Conservation (phyloP, 2,888 invertebrate species). For the Spilosoma lubricipeda region DNA sequence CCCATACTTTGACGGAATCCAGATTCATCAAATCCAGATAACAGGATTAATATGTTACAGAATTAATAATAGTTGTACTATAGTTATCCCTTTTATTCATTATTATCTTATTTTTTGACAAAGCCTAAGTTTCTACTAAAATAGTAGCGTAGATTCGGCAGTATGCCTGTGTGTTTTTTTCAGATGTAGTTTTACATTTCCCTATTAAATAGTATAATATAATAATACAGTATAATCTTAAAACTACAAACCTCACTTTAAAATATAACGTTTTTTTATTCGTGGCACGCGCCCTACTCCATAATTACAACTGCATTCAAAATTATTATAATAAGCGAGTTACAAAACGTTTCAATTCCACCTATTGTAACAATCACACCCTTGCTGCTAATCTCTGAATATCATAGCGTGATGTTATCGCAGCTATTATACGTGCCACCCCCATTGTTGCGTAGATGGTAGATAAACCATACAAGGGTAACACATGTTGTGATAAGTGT, state of each 20-base stretch:
- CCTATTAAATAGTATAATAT: background rate
- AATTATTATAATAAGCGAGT: constrained; percentile 41
- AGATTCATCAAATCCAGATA: too few relatives aligned
- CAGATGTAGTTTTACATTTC: too few relatives aligned
- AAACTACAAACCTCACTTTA: background rate
- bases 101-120: too few relatives aligned
- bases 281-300: constrained; percentile 1
- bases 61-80: too few relatives aligned
- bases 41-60: too few relatives aligned
- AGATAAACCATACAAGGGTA: constrained; percentile 56
- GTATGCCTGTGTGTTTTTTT: too few relatives aligned
- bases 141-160: too few relatives aligned
- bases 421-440: constrained; percentile 58
- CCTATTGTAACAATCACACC: constrained; percentile 53
- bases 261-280: background rate
- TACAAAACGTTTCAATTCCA: constrained; percentile 50
- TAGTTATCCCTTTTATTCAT: too few relatives aligned
- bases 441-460: constrained; percentile 55
- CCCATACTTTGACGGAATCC: too few relatives aligned
- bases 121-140: background rate
- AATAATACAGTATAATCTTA: background rate
- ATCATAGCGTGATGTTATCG: constrained; percentile 52
- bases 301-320: constrained; percentile 23
- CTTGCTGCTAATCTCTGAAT: constrained; percentile 47
- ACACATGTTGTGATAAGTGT: constrained; percentile 42